Evolutionary conservation across 2,113 vertebrate species (phyloP).

Genomic region (Mugil cephalus): DNA sequence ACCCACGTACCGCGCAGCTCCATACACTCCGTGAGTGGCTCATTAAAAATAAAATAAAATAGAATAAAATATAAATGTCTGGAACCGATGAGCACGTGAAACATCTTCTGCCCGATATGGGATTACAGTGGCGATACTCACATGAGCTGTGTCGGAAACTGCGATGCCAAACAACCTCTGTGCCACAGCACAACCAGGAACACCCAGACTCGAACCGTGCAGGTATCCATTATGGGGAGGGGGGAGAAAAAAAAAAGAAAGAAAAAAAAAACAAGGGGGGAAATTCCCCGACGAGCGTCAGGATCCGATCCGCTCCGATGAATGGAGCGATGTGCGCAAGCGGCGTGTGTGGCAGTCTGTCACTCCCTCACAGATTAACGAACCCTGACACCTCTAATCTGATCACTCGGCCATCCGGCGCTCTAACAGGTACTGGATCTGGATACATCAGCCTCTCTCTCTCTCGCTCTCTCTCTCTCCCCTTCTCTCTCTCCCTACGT

Average conservation of each 20-base stretch:
- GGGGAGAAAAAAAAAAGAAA: slow-evolving; percentile 9
- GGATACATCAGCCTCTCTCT: slow-evolving; percentile 45
- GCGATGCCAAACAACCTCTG: slow-evolving; percentile 84
- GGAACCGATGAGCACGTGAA: slow-evolving; percentile 7
- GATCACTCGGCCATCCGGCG: slow-evolving; percentile 88
- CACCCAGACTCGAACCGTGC: slow-evolving; percentile 86
- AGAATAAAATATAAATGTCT: slow-evolving; percentile 7
- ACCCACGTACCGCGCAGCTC: background rate
- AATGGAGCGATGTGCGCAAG: slow-evolving; percentile 42
- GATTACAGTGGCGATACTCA: slow-evolving; percentile 83
- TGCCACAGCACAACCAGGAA: slow-evolving; percentile 87
- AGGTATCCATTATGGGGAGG: slow-evolving; percentile 89
- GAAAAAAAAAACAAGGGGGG: slow-evolving; percentile 13
- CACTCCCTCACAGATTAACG: slow-evolving; percentile 71
- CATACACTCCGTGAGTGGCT: slow-evolving; percentile 14
- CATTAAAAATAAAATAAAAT: background rate
- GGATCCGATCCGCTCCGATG: slow-evolving; percentile 47
- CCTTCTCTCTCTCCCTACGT: background rate
- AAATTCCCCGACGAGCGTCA: slow-evolving; percentile 69
- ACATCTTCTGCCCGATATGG: slow-evolving; percentile 10
- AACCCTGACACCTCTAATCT: slow-evolving; percentile 83
- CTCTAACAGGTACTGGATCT: slow-evolving; percentile 84
- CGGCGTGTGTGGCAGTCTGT: slow-evolving; percentile 63
- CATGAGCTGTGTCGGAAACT: slow-evolving; percentile 92
- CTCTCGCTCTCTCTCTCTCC: slow-evolving; percentile 36